Percentiles rank a stretch among this genome's conserved stretches.
Evolutionary conservation across 2,888 invertebrate species (phyloP).

Genomic region (Adelphocoris suturalis): DNA sequence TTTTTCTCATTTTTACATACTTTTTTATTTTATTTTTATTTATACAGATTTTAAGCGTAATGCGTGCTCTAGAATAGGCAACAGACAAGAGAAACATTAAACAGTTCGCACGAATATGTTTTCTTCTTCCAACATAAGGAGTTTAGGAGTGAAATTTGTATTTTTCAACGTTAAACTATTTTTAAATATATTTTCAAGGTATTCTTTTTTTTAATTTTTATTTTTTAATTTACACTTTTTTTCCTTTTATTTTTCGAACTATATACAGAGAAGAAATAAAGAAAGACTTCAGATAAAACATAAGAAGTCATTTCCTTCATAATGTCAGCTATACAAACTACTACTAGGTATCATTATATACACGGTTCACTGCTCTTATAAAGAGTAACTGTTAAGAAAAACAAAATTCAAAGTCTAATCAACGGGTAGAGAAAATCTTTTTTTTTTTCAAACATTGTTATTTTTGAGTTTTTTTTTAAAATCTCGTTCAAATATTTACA

Average conservation of each 20-base stretch:
- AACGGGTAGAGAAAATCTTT: background rate
- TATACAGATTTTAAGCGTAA: conserved; percentile 65
- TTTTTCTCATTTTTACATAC: conserved; percentile 5
- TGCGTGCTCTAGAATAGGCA: conserved; percentile 67
- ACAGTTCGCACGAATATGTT: conserved; percentile 33
- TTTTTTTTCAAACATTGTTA: background rate
- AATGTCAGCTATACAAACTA: conserved; percentile 43
- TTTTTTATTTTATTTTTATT: conserved; percentile 1
- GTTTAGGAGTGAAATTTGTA: conserved; percentile 15
- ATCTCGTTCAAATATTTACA: conserved; percentile 28
- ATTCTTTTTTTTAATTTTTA: background rate
- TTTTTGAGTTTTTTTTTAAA: background rate
- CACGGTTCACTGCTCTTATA: conserved; percentile 54
- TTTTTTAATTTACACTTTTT: conserved; percentile 31
- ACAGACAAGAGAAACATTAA: conserved; percentile 53
- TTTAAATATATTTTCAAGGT: conserved; percentile 14
- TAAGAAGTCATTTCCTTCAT: conserved; percentile 16
- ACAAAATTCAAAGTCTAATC: background rate
- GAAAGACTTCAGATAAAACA: conserved; percentile 9
- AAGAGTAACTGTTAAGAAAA: conserved; percentile 40
- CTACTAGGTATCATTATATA: conserved; percentile 11
- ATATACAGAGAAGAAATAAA: conserved; percentile 16
- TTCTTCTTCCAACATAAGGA: background rate
- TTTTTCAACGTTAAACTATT: conserved; percentile 46
- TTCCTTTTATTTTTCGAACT: background rate